Base-by-base conservation (phyloP, 2,797 vertebrate genomes). In the Yasuhikotakia modesta region DNA sequence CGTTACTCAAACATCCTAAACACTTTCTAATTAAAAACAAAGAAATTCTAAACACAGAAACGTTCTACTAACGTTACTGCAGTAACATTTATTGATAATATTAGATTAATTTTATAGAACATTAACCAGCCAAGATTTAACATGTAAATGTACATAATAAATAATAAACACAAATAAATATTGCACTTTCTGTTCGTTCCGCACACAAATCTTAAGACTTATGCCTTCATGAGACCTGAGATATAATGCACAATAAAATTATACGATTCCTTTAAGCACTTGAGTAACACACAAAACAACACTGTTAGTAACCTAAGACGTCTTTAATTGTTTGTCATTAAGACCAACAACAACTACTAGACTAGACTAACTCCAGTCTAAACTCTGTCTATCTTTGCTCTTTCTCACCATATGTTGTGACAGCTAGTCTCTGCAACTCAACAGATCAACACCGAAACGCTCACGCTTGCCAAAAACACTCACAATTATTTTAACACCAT, bases 391-490 rank as follows among this genome's bases (percentile, higher is more conserved):
- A 65, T 67, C 16, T 64, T 53, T 58, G 48, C 60, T 70, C 45
- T 78, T 32, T 50, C 58, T 66, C 70, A 65, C 78, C 72, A 78
- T 72, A 76, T 69, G 55, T 67, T 45, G 74, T 80, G 70, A 75
- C 71, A 81, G 52, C 3, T 19, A 79, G 75, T 52, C 68, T 45
- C 55, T 61, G 35, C 70, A 55, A 4, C 73, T 70, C 79, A 67
- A 61, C 80, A 67, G 58, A 71, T 77, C 70, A 71, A 74, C 80
- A 82, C 76, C 50, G 70, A 72, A 79, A 79, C 73, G 72, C 55
- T 63, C 53, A 68, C 10, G 43, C 73, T 57, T 81, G 80, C 80
- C 78, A 82, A 80, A 27, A 76, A 81, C 39, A 52, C 55, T 39
- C 30, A 35, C 19, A 64, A 3, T 58, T 70, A 60, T 46, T 69